Evolutionary conservation across 2,888 invertebrate species (phyloP).

Genomic region (Amaurobius ferox): DNA sequence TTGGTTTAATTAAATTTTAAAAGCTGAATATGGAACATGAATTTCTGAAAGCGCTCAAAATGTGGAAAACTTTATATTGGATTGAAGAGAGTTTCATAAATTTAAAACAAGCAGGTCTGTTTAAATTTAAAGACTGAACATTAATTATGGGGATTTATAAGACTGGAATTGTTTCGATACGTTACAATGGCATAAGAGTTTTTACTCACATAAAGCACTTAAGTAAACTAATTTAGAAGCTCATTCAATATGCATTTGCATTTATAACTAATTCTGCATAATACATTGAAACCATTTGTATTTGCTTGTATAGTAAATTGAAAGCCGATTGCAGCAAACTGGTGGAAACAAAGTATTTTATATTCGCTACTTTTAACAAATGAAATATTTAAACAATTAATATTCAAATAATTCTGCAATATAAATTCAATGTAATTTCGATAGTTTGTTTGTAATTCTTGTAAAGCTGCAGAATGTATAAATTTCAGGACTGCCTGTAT

Average conservation of each 20-base stretch:
- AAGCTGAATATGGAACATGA: conserved; percentile 27
- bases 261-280: background rate
- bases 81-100: conserved; percentile 52
- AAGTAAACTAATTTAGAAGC: background rate
- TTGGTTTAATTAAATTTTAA: conserved; percentile 70
- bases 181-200: background rate
- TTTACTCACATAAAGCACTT: no score
- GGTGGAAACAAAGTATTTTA: no score
- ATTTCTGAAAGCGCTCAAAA: conserved; percentile 43
- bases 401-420: no score
- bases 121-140: conserved; percentile 44
- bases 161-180: conserved; percentile 10
- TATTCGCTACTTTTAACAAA: no score
- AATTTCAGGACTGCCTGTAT: no score
- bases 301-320: no score
- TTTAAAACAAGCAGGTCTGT: conserved; percentile 41
- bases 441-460: no score
- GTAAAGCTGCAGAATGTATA: no score
- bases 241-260: background rate
- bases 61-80: conserved; percentile 51
- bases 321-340: no score
- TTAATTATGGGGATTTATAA: conserved; percentile 40
- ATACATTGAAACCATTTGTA: no score
- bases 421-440: no score
- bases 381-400: no score